Evolutionary conservation across 1,140 invertebrate genomes (phyloP).

Genomic region (Trichonephila clavata): DNA sequence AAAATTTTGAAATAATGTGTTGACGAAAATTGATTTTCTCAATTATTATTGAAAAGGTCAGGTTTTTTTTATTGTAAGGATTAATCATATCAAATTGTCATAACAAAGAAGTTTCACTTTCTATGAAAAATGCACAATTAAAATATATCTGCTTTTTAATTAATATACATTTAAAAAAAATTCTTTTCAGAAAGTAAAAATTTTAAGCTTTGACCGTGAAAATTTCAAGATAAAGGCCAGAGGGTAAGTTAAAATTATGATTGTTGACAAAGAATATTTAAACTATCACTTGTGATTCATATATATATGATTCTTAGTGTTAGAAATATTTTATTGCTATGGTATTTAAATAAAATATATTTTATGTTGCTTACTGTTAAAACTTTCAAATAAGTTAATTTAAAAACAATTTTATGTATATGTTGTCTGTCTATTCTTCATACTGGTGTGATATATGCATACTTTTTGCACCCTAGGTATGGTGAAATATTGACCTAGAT

Average conservation of each 20-base stretch:
- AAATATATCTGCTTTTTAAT: too few relatives aligned
- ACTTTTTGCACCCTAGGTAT: slow-evolving; percentile 82
- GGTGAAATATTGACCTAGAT: slow-evolving; percentile 94
- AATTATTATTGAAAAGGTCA: too few relatives aligned
- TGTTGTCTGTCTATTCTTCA: background rate
- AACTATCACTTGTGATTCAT: background rate
- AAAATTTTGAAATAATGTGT: too few relatives aligned
- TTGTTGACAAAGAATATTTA: background rate
- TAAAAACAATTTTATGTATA: background rate
- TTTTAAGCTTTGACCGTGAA: slow-evolving; percentile 92
- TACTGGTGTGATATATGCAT: background rate
- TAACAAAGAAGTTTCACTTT: too few relatives aligned
- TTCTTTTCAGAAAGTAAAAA: slow-evolving; percentile 91
- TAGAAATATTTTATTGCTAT: background rate
- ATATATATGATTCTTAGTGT: background rate
- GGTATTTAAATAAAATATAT: background rate
- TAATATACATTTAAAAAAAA: slow-evolving; percentile 78
- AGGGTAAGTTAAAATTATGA: slow-evolving; percentile 82
- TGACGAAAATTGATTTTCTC: too few relatives aligned
- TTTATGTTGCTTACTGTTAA: background rate
- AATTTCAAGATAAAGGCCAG: slow-evolving; percentile 92
- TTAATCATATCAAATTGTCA: too few relatives aligned
- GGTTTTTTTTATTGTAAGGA: too few relatives aligned
- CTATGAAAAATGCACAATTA: too few relatives aligned
- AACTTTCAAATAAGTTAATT: background rate